Conservation (phyloP, 2,797 vertebrate species). For the Thunnus albacares region DNA sequence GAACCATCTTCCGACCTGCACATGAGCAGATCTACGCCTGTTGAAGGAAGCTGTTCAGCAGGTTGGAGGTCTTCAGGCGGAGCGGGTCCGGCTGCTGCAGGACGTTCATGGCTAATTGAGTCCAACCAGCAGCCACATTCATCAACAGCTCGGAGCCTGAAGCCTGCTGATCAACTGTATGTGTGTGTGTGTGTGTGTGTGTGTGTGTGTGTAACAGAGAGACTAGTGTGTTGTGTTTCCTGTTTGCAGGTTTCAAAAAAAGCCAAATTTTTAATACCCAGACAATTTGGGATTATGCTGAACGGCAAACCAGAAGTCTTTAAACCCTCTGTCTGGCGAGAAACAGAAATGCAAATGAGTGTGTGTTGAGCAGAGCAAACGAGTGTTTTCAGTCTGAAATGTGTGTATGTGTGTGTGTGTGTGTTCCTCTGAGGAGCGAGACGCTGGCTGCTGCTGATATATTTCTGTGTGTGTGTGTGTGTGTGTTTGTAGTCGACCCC, state of each 20-base stretch:
- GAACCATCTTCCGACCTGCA: not conserved
- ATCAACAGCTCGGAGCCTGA: slow-evolving; percentile 52
- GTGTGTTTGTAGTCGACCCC: not conserved
- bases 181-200: slow-evolving; percentile 5
- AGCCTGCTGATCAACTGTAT: not conserved
- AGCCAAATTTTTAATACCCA: slow-evolving; percentile 13
- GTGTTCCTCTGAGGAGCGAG: not conserved
- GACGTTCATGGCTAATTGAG: slow-evolving; percentile 65
- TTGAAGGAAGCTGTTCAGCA: not conserved
- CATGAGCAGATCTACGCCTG: not conserved
- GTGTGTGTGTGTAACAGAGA: not conserved
- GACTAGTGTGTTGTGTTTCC: not conserved
- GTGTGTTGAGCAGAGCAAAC: not conserved
- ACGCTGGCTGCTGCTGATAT: slow-evolving; percentile 15
- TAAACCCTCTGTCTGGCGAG: slow-evolving; percentile 8
- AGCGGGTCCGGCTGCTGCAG: not conserved
- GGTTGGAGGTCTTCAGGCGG: not conserved
- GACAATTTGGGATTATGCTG: slow-evolving; percentile 48
- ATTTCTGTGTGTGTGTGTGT: too few relatives aligned
- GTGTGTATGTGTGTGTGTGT: not conserved
- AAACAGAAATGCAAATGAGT: slow-evolving; percentile 23
- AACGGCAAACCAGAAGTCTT: slow-evolving; percentile 20
- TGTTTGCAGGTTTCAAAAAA: slow-evolving; percentile 18
- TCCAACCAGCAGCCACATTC: slow-evolving; percentile 57
- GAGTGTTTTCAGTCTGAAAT: too few relatives aligned